Evolutionary conservation across 1,140 invertebrate genomes (phyloP).

Genomic region (Drusus annulatus): DNA sequence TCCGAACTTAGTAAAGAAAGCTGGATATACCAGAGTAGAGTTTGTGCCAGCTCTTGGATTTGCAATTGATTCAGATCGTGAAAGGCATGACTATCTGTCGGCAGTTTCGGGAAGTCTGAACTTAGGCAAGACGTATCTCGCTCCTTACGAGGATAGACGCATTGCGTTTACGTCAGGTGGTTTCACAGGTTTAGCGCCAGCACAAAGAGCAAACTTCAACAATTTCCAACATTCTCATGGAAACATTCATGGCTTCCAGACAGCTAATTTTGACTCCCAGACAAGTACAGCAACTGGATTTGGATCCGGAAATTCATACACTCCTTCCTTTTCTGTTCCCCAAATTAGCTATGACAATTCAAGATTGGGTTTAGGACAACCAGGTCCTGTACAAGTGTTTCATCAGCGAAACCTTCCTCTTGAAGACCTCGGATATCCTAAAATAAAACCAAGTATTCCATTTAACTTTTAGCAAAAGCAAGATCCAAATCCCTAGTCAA

Average conservation of each 20-base stretch:
- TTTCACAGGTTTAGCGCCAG: not conserved
- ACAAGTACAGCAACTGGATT: not conserved
- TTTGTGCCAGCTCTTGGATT: slow-evolving; percentile 56
- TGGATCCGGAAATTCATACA: not conserved
- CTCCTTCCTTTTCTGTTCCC: slow-evolving; percentile 4
- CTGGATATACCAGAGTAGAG: slow-evolving; percentile 48
- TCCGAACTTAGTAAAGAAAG: not conserved
- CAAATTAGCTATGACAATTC: not conserved
- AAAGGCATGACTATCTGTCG: slow-evolving; percentile 49
- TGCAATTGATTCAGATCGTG: slow-evolving; percentile 42
- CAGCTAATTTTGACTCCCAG: slow-evolving; percentile 10
- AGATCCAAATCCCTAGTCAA: slow-evolving; percentile 44
- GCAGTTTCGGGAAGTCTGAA: slow-evolving; percentile 40
- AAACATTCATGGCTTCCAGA: slow-evolving; percentile 17
- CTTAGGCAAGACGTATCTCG: slow-evolving; percentile 29
- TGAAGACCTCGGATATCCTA: slow-evolving; percentile 52
- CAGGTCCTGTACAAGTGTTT: slow-evolving; percentile 13
- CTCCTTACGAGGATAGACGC: slow-evolving; percentile 44
- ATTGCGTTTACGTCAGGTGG: slow-evolving; percentile 13
- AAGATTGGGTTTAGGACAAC: not conserved
- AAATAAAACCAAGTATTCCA: slow-evolving; percentile 53
- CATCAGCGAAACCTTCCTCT: slow-evolving; percentile 35
- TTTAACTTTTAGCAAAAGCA: slow-evolving; percentile 50
- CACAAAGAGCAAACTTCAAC: not conserved
- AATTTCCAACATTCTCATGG: not conserved